Base-by-base conservation (phyloP, 2,797 vertebrate species). In the Oophaga sylvatica region DNA sequence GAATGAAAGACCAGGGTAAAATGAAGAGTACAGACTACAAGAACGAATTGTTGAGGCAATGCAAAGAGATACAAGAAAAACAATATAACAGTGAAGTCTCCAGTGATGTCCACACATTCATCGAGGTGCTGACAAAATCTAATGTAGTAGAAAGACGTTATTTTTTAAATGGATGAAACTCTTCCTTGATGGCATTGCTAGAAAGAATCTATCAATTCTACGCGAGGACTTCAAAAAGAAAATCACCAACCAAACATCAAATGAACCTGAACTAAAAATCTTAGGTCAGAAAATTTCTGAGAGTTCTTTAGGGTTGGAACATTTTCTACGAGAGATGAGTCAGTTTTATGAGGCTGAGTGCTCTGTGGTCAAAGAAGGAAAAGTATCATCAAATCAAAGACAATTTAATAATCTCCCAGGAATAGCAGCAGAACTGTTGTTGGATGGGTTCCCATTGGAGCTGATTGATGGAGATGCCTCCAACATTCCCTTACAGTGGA, bases 271-370 rank as follows among this genome's bases (percentile, higher is more conserved):
- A 1, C 89, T 95, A 0, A 82, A 89, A 75, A 76, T 90, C 2
- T 86, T 95, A 29, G 93, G 94, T 0, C 90, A 71, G 81, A 87
- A 92, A 0, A 93, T 95, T n/a, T 94, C 94, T 86, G 93, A 89
- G 9, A 93, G 85, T 57, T 88, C 84, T 41, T 89, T 96, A 31
- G 94, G 94, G 0, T 93, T 96, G 84, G 96, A 97, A 78, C 95
- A 97, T 89, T 97, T 96, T 87, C 86, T 97, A 71, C 93, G 96
- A 71, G 96, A 97, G 89, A 94, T 97, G 94, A 95, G 95, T 0
- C 92, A 96, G 57, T 89, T 96, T 87, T 97, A 95, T 60, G 96
- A 97, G 89, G 89, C 96, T 0, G 95, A 95, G 60, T 91, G 93
- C 63, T 92, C 90, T 1, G 91, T 95, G 15, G 86, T 93, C 60